Conservation (phyloP, 2,113 vertebrate genomes). For the Sakesphorus luctuosus region DNA sequence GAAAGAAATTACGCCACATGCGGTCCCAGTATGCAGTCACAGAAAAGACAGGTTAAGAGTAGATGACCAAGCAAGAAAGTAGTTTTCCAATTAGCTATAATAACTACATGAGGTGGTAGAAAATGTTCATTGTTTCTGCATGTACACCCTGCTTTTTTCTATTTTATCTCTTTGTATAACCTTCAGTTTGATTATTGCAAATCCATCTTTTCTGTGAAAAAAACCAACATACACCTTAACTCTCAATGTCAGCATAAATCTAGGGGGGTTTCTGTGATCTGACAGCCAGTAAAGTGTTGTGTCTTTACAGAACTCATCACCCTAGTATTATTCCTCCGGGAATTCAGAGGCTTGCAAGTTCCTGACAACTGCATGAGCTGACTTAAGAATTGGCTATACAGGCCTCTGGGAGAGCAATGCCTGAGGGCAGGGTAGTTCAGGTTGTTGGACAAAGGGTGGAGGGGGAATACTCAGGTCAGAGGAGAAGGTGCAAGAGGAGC, state of each 20-base stretch:
- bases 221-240: not conserved
- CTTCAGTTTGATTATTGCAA: not conserved
- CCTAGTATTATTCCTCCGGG: not conserved
- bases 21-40: not conserved
- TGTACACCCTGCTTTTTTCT: not conserved
- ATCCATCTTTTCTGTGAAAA: not conserved
- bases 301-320: not conserved
- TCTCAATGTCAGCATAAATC: not conserved
- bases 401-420: fast-evolving
- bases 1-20: not conserved
- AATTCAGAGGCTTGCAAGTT: not conserved
- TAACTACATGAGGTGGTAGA: not conserved
- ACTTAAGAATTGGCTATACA: not conserved
- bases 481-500: not conserved
- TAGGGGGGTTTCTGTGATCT: not conserved
- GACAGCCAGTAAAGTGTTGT: not conserved
- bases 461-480: not conserved
- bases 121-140: not conserved
- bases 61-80: not conserved
- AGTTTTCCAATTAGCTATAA: not conserved
- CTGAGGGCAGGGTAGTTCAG: fast-evolving
- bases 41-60: not conserved
- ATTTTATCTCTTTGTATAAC: not conserved
- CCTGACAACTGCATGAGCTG: not conserved
- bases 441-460: not conserved